phyloP scores from a whole-genome alignment of 2,888 invertebrate genomes.

The Syrista parreyssii region DNA sequence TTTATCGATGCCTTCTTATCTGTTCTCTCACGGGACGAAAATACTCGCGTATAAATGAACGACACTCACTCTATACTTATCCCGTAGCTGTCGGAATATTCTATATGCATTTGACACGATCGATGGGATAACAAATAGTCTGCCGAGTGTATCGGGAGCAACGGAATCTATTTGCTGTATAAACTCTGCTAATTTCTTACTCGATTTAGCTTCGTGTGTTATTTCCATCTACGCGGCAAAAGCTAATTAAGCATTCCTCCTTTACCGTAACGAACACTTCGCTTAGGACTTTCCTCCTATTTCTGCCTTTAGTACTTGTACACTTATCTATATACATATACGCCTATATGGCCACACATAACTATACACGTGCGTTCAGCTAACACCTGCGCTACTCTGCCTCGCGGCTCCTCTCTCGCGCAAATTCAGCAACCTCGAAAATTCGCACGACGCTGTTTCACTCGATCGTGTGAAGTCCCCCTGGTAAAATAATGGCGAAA shows the following conservation, averaged over 20 bases:
- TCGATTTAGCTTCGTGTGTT: not conserved
- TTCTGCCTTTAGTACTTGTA: not conserved
- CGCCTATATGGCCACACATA: not conserved
- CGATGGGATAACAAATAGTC: not conserved
- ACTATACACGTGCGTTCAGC: not conserved
- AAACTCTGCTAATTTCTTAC: not conserved
- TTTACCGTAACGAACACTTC: not conserved
- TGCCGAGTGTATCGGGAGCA: not conserved
- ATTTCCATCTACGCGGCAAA: not conserved
- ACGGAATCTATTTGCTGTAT: not conserved
- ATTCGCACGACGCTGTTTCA: not conserved
- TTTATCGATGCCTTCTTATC: not conserved
- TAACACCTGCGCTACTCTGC: not conserved
- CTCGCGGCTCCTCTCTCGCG: not conserved
- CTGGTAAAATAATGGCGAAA: not conserved
- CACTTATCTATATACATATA: not conserved
- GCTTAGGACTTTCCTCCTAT: not conserved
- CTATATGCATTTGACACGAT: not conserved
- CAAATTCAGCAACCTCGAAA: not conserved
- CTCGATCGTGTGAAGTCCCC: not conserved
- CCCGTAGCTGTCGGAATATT: not conserved
- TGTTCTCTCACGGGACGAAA: not conserved
- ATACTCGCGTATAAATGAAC: not conserved
- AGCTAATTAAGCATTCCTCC: not conserved
- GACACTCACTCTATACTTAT: not conserved